Conservation (phyloP, 2,797 vertebrate genomes). For the Scyliorhinus canicula region DNA sequence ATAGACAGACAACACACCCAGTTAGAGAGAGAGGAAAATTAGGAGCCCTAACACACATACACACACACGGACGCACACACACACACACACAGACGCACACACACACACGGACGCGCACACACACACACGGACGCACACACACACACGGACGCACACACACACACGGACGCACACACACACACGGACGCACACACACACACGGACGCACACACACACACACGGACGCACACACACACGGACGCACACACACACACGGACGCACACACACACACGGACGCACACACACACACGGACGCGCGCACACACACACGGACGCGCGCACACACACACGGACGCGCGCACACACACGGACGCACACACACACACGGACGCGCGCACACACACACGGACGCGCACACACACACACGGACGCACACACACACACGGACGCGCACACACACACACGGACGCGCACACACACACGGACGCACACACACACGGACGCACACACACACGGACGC, state of each 20-base stretch:
- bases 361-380: background rate
- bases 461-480: rapidly evolving
- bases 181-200: background rate
- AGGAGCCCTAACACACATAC: background rate
- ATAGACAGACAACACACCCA: too few relatives aligned
- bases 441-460: rapidly evolving
- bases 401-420: background rate
- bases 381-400: background rate
- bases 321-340: too few relatives aligned
- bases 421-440: background rate
- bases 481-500: rapidly evolving
- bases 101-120: background rate
- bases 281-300: background rate
- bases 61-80: rapidly evolving
- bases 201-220: background rate
- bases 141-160: background rate
- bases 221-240: too few relatives aligned
- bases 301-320: background rate
- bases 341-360: too few relatives aligned
- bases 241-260: background rate
- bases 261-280: rapidly evolving
- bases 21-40: too few relatives aligned
- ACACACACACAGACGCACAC: background rate
- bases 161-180: rapidly evolving
- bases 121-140: background rate